phyloP scores from a whole-genome alignment of 37 sponge, comb jelly and placozoan species.

The Dysidea cf. avara region DNA sequence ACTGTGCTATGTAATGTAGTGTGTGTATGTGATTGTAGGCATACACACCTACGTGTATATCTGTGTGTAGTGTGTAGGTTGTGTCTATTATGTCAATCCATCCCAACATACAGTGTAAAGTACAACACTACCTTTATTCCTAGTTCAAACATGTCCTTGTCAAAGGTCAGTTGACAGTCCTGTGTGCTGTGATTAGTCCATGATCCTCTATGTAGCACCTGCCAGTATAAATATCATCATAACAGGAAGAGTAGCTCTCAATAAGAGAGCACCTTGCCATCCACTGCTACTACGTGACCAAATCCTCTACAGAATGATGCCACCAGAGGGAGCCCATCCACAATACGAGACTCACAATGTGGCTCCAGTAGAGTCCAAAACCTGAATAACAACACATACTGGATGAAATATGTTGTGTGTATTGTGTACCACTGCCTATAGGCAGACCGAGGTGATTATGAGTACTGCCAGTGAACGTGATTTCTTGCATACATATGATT shows the following conservation, averaged over 20 bases:
- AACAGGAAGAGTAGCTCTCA: neutral
- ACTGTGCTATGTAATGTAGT: no score
- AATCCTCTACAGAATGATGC: slow-evolving; percentile 72
- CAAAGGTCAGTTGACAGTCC: slow-evolving; percentile 73
- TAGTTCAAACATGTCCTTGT: slow-evolving; percentile 24
- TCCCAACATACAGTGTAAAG: neutral
- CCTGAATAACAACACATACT: slow-evolving; percentile 19
- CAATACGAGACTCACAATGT: slow-evolving; percentile 2
- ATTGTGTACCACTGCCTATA: no score
- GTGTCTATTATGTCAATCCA: neutral
- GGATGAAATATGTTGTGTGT: no score
- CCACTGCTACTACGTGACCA: slow-evolving; percentile 49
- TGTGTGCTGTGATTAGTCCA: slow-evolving; percentile 87
- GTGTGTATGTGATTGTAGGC: no score
- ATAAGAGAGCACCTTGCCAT: slow-evolving; percentile 55
- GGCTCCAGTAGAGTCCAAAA: slow-evolving; percentile 68
- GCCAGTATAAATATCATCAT: neutral
- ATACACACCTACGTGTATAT: no score
- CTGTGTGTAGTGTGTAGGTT: neutral
- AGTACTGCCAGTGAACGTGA: no score
- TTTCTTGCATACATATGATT: no score
- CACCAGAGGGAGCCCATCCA: slow-evolving; percentile 52
- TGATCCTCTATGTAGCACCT: slow-evolving; percentile 31
- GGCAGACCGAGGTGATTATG: no score
- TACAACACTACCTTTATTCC: slow-evolving; percentile 27